Percentiles rank a stretch among this genome's conserved stretches.
Evolutionary conservation across 2,888 invertebrate species (phyloP).

Genomic region (Rotaria socialis): DNA sequence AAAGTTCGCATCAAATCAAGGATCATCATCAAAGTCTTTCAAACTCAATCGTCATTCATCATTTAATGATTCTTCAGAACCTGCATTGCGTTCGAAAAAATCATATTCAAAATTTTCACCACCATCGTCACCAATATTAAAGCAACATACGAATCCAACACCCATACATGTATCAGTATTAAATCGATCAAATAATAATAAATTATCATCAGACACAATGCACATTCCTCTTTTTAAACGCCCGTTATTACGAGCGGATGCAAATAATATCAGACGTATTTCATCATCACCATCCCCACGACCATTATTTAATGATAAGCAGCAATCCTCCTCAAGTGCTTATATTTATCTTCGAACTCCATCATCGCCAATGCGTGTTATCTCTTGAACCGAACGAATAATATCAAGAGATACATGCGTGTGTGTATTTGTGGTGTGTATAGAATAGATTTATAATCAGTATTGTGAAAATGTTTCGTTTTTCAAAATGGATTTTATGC

Average conservation of each 20-base stretch:
- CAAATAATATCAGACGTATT: neutral
- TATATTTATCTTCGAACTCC: neutral
- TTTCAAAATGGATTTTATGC: too few species aligned
- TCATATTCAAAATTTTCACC: neutral
- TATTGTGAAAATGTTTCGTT: too few species aligned
- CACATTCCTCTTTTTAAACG: neutral
- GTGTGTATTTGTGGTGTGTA: neutral
- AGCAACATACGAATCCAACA: neutral
- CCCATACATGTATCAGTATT: neutral
- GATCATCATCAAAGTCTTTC: neutral
- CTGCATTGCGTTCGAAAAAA: neutral
- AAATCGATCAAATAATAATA: neutral
- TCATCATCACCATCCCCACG: neutral
- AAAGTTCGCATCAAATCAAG: neutral
- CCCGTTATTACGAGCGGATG: neutral
- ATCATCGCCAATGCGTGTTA: neutral
- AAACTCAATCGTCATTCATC: constrained; percentile 30
- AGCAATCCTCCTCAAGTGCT: neutral
- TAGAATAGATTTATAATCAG: neutral
- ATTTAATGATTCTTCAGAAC: neutral
- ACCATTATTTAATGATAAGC: neutral
- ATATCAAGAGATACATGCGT: neutral
- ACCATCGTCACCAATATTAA: neutral
- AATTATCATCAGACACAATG: neutral
- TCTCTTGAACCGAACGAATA: neutral